Conservation (phyloP, 2,888 invertebrate genomes). For the Lasius platythorax region DNA sequence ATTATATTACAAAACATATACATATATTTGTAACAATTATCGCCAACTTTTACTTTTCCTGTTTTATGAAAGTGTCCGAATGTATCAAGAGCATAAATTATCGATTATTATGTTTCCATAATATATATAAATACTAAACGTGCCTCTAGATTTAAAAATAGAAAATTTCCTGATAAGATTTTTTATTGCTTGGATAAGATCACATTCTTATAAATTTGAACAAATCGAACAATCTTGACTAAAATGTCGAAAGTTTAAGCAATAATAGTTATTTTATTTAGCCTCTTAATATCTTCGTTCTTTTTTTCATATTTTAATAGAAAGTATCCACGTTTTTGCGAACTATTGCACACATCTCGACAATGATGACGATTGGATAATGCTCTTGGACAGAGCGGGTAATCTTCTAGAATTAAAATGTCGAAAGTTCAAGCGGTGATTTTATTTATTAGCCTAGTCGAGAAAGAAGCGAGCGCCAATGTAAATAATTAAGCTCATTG, state of each 20-base stretch:
- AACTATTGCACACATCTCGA: not conserved
- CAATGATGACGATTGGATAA: not conserved
- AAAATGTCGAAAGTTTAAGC: not conserved
- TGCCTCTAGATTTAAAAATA: not conserved
- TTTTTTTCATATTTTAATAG: slow-evolving; percentile 10
- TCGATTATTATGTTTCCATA: not conserved
- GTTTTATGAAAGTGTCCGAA: not conserved
- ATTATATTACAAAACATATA: not conserved
- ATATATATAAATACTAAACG: not conserved
- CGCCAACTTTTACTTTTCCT: not conserved
- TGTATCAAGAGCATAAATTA: not conserved
- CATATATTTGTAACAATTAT: not conserved
- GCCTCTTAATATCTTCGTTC: not conserved
- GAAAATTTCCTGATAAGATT: not conserved
- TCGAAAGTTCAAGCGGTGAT: not conserved
- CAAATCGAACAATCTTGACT: not conserved
- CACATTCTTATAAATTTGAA: not conserved
- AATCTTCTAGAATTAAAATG: not conserved
- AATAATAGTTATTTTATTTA: not conserved
- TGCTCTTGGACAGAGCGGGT: not conserved
- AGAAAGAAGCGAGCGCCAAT: not conserved
- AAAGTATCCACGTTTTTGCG: slow-evolving; percentile 1
- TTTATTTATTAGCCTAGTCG: not conserved
- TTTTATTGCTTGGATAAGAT: not conserved
- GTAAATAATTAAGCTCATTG: slow-evolving; percentile 19